Conservation (phyloP, 2,113 vertebrate genomes). For the Cygnus buccinator region DNA sequence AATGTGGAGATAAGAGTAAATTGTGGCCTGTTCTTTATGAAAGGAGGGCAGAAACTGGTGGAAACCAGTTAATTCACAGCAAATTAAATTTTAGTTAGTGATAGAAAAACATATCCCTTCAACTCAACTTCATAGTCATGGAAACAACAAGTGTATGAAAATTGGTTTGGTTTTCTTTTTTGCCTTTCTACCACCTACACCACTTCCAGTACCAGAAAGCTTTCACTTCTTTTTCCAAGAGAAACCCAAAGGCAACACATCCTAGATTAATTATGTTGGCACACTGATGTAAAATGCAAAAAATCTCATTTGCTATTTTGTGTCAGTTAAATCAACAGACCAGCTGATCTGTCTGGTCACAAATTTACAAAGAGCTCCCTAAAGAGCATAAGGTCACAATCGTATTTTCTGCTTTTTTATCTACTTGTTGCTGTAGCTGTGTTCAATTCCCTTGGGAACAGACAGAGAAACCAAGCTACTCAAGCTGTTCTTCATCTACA, state of each 20-base stretch:
- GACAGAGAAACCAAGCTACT: background rate
- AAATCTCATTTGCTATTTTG: background rate
- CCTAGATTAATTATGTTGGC: background rate
- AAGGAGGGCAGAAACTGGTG: background rate
- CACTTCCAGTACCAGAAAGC: background rate
- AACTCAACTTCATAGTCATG: background rate
- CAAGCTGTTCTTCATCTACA: constrained; percentile 1
- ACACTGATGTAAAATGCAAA: background rate
- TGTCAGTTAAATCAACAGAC: background rate
- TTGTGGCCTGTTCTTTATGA: background rate
- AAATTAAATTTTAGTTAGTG: background rate
- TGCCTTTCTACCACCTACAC: background rate
- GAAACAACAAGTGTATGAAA: background rate
- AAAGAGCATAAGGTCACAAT: background rate
- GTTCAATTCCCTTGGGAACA: background rate
- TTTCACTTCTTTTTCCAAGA: background rate
- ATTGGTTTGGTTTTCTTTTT: background rate
- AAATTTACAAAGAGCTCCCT: background rate
- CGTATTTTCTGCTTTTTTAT: background rate
- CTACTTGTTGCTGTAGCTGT: background rate
- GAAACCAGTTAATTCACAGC: background rate
- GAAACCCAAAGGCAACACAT: background rate
- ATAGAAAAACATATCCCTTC: background rate
- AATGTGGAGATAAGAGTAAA: background rate
- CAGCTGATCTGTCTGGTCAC: background rate